A percentile compares a stretch with the other conserved stretches of the same genome.
Conservation (phyloP, 2,888 invertebrate genomes). For the Acronicta aceris region DNA sequence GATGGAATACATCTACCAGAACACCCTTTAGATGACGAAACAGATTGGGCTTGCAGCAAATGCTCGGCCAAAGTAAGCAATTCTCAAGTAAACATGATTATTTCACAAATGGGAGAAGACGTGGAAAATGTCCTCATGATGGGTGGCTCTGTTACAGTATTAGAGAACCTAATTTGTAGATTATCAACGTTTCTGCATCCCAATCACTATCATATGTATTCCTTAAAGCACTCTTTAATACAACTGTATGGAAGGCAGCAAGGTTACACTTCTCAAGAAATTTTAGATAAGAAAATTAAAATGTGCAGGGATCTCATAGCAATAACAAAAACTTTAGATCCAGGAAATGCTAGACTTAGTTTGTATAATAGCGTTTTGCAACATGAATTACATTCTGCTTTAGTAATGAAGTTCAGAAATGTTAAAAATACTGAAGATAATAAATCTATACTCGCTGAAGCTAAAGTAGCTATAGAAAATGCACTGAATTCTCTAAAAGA, state of each 20-base stretch:
- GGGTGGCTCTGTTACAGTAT: constrained; percentile 89
- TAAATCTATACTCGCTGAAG: constrained; percentile 79
- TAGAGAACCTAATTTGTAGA: constrained; percentile 91
- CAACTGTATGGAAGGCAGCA: constrained; percentile 93
- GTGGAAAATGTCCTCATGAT: constrained; percentile 91
- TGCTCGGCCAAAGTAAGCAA: constrained; percentile 91
- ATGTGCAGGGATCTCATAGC: constrained; percentile 91
- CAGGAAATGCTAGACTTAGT: constrained; percentile 92
- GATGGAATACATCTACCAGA: constrained; percentile 92
- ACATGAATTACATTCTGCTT: constrained; percentile 91
- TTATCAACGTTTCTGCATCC: constrained; percentile 94
- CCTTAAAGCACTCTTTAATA: constrained; percentile 94
- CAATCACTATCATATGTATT: constrained; percentile 95
- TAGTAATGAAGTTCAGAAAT: constrained; percentile 85
- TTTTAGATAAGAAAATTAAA: constrained; percentile 90
- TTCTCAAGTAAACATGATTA: constrained; percentile 91
- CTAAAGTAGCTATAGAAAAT: constrained; percentile 78
- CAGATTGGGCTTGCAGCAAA: constrained; percentile 93
- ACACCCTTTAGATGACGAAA: constrained; percentile 91
- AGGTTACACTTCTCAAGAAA: constrained; percentile 90
- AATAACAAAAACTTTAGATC: constrained; percentile 91
- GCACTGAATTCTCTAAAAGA: constrained; percentile 84
- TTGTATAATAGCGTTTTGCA: constrained; percentile 94
- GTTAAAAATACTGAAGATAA: constrained; percentile 74
- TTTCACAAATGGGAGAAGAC: constrained; percentile 93